Evolutionary conservation across 2,113 vertebrate genomes (phyloP).

Genomic region (Muscicapa adusta): DNA sequence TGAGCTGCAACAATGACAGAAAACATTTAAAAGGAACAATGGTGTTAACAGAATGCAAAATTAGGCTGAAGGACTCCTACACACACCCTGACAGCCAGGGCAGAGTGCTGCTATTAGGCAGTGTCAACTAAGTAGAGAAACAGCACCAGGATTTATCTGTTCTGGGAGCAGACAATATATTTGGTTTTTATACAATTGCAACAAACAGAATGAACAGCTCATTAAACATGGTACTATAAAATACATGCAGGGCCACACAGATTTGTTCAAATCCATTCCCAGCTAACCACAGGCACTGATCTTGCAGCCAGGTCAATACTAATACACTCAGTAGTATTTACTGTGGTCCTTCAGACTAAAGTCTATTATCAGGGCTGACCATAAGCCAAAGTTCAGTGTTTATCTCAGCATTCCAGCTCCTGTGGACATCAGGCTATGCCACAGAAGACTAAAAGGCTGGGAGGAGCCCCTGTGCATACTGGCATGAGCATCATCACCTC

Average conservation of each 20-base stretch:
- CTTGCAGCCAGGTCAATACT: background rate
- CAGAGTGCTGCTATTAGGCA: background rate
- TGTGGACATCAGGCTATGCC: background rate
- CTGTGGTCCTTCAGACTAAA: background rate
- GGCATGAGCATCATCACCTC: accelerated
- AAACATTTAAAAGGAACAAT: background rate
- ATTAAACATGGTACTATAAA: background rate
- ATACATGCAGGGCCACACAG: background rate
- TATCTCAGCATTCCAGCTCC: background rate
- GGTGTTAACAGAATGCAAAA: background rate
- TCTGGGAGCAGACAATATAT: background rate
- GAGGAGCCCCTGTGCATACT: background rate
- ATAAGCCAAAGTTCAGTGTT: background rate
- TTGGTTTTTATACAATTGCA: background rate
- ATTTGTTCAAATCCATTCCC: background rate
- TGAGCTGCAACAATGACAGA: background rate
- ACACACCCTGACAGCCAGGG: accelerated
- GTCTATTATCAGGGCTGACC: background rate
- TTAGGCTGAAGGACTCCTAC: background rate
- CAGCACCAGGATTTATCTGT: background rate
- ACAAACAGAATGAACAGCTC: background rate
- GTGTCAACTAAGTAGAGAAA: background rate
- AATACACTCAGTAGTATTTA: background rate
- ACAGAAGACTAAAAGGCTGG: background rate
- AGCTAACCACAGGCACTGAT: background rate